A percentile compares a stretch with the other conserved stretches of the same genome.
Evolutionary conservation across 2,888 invertebrate genomes (phyloP).

Genomic region (Axea sp.): DNA sequence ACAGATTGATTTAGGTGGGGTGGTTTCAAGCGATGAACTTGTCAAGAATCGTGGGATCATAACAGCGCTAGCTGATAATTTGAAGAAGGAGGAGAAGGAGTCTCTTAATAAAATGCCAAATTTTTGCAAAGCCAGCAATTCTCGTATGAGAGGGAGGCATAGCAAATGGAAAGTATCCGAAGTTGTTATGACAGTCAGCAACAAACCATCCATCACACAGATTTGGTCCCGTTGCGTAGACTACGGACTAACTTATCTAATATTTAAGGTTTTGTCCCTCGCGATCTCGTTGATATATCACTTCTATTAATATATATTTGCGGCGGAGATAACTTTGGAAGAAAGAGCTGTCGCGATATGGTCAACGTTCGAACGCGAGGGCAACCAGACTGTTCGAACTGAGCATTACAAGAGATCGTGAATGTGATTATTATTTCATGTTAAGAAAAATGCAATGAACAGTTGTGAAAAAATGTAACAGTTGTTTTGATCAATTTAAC

Average conservation of each 20-base stretch:
- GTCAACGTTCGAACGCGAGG: constrained; percentile 30
- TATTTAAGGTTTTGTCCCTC: constrained; percentile 80
- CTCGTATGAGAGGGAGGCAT: constrained; percentile 14
- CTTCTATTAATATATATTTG: constrained; percentile 79
- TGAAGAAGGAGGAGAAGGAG: constrained; percentile 32
- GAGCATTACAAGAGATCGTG: constrained; percentile 22
- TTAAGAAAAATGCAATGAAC: too few relatives aligned
- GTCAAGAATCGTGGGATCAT: constrained; percentile 25
- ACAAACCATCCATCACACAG: constrained; percentile 77
- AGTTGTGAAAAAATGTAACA: too few relatives aligned
- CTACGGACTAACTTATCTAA: constrained; percentile 78
- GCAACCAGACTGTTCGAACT: constrained; percentile 33
- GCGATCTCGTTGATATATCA: constrained; percentile 78
- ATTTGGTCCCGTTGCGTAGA: constrained; percentile 76
- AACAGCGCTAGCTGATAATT: constrained; percentile 25
- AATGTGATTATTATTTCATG: too few relatives aligned
- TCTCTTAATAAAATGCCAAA: constrained; percentile 59
- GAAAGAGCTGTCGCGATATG: constrained; percentile 41
- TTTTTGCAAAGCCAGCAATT: constrained; percentile 52
- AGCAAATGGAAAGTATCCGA: constrained; percentile 60
- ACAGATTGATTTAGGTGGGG: neutral
- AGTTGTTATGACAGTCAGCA: constrained; percentile 80
- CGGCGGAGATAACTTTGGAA: constrained; percentile 74
- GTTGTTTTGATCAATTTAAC: too few relatives aligned
- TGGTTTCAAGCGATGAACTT: too few relatives aligned